phyloP scores from a whole-genome alignment of 2,797 vertebrate species.

The Discoglossus pictus region DNA sequence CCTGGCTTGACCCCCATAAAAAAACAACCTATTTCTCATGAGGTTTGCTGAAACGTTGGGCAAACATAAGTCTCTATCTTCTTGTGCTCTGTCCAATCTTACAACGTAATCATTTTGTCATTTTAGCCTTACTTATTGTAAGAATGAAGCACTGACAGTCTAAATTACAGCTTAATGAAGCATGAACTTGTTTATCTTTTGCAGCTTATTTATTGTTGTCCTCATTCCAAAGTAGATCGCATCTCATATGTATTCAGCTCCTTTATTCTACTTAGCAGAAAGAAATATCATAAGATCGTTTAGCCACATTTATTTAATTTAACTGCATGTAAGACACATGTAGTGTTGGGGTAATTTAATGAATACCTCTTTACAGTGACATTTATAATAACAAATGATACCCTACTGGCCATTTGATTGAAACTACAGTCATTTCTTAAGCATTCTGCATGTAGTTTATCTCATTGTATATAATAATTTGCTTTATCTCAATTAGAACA shows the following conservation, averaged over 20 bases:
- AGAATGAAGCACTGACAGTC: constrained; percentile 18
- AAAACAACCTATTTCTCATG: too few species aligned
- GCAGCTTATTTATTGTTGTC: constrained; percentile 21
- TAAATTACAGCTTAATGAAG: constrained; percentile 40
- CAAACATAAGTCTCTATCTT: too few species aligned
- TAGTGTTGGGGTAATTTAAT: not conserved
- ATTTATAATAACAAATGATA: too few species aligned
- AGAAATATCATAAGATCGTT: too few species aligned
- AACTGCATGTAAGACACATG: not conserved
- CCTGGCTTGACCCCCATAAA: too few species aligned
- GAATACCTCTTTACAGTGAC: not conserved
- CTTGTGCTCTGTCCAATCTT: not conserved
- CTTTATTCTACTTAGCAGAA: constrained; percentile 3
- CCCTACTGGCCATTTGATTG: too few species aligned
- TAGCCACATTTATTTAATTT: too few species aligned
- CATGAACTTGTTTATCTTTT: constrained; percentile 29
- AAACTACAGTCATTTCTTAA: too few species aligned
- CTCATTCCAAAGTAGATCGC: not conserved
- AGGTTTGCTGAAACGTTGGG: too few species aligned
- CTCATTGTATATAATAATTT: too few species aligned
- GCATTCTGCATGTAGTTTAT: too few species aligned
- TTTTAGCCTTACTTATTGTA: constrained; percentile 15
- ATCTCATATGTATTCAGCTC: not conserved
- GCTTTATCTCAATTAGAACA: too few species aligned
- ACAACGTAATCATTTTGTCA: constrained; percentile 29